Evolutionary conservation across 2,888 invertebrate genomes (phyloP).

Genomic region (Branchipolynoe longqiensis): DNA sequence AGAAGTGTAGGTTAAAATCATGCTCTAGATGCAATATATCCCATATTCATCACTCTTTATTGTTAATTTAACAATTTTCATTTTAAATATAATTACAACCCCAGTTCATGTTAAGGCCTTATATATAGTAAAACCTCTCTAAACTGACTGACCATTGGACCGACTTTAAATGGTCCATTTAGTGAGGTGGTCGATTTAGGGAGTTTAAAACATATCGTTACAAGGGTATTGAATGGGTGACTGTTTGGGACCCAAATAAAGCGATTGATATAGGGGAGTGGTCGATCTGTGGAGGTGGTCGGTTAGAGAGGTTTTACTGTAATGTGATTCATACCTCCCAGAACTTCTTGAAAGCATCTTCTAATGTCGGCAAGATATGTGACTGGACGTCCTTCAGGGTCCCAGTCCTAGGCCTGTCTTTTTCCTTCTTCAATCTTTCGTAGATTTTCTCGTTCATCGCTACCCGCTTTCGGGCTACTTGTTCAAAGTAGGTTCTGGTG

Average conservation of each 20-base stretch:
- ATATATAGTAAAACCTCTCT: no score
- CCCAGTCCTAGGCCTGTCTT: slow-evolving; percentile 77
- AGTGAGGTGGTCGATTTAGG: no score
- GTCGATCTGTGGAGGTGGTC: no score
- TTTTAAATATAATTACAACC: background rate
- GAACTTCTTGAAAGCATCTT: slow-evolving; percentile 77
- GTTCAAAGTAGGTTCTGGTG: slow-evolving; percentile 77
- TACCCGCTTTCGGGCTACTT: slow-evolving; percentile 75
- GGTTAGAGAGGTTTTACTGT: no score
- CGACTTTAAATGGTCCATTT: no score
- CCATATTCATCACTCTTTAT: background rate
- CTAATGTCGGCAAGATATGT: slow-evolving; percentile 73
- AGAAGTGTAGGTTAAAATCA: no score
- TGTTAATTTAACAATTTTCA: background rate
- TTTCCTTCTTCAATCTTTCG: slow-evolving; percentile 72
- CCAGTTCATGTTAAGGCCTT: background rate
- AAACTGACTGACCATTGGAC: no score
- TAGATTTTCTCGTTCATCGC: slow-evolving; percentile 74
- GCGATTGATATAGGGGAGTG: no score
- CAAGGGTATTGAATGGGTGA: no score
- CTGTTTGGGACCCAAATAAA: no score
- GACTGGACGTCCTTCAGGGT: slow-evolving; percentile 76
- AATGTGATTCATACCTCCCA: slow-evolving; percentile 71
- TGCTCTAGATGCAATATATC: no score
- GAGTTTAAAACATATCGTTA: no score